Percentiles rank a stretch among this genome's conserved stretches.
These are phyloP conservation scores for Agonopterix alstromeriana DNA, from an alignment of 2,888 invertebrate species.

Conservation along the genomic window DNA sequence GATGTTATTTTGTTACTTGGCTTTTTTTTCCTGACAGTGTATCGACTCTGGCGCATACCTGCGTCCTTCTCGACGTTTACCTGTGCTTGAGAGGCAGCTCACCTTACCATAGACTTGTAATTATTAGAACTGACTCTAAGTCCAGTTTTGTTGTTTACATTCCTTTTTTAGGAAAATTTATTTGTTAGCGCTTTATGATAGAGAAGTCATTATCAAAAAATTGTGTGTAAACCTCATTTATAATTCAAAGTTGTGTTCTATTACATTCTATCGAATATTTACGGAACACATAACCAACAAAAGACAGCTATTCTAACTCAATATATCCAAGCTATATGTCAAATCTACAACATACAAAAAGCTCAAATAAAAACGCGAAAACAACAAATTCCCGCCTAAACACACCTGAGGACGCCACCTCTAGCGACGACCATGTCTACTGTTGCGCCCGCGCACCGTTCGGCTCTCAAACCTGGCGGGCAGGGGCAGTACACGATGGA, in stretches of 20 bases:
- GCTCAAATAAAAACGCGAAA: background rate
- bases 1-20: constrained; percentile 64
- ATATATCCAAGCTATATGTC: no score
- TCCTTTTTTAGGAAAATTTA: background rate
- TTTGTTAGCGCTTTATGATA: background rate
- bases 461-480: constrained; percentile 42
- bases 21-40: constrained; percentile 17
- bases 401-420: constrained; percentile 16
- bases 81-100: constrained; percentile 52
- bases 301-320: no score
- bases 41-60: constrained; percentile 45
- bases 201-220: background rate
- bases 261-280: no score
- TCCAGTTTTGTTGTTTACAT: background rate
- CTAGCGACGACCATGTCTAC: constrained; percentile 33
- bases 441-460: constrained; percentile 52
- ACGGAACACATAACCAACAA: no score
- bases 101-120: constrained; percentile 25
- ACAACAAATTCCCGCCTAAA: constrained; percentile 36
- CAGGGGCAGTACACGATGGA: constrained; percentile 70
- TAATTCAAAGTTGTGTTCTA: no score
- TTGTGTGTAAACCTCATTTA: background rate
- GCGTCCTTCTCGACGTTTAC: constrained; percentile 57
- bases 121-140: constrained; percentile 27
- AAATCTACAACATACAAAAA: no score